These are phyloP conservation scores for Sinotaia quadrata DNA, from an alignment of 2,888 invertebrate species.

Conservation along the genomic window DNA sequence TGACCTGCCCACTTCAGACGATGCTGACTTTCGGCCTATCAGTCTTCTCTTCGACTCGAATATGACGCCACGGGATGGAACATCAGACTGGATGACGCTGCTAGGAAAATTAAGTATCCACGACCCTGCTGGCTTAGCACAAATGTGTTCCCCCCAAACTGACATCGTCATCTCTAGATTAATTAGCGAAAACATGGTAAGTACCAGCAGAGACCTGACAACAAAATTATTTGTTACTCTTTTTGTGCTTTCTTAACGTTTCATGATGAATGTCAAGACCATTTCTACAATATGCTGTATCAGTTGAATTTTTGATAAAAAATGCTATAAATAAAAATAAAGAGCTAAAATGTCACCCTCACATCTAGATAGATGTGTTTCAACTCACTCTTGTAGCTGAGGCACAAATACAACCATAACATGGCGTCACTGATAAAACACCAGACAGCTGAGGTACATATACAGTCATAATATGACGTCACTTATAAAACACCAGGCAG, in stretches of 20 bases:
- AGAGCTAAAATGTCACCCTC: no score
- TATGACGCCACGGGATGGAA: slow-evolving; percentile 29
- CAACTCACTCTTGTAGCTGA: no score
- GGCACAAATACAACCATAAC: no score
- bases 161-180: slow-evolving; percentile 59
- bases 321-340: no score
- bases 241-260: neutral
- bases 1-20: slow-evolving; percentile 54
- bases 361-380: no score
- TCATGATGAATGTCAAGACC: neutral
- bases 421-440: no score
- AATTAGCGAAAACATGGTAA: slow-evolving; percentile 61
- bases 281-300: neutral
- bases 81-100: slow-evolving; percentile 45
- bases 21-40: slow-evolving; percentile 50
- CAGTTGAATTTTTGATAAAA: no score
- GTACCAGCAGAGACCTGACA: slow-evolving; percentile 17
- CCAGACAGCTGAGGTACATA: no score
- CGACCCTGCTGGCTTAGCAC: slow-evolving; percentile 53
- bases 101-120: slow-evolving; percentile 55
- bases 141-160: slow-evolving; percentile 55
- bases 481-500: no score
- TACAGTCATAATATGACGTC: no score
- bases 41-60: slow-evolving; percentile 48
- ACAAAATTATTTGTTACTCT: neutral